Evolutionary conservation across 2,797 vertebrate species (phyloP), one percentile per base, ranked within the genome.

Genomic region (Oreonectes daqikongensis): DNA sequence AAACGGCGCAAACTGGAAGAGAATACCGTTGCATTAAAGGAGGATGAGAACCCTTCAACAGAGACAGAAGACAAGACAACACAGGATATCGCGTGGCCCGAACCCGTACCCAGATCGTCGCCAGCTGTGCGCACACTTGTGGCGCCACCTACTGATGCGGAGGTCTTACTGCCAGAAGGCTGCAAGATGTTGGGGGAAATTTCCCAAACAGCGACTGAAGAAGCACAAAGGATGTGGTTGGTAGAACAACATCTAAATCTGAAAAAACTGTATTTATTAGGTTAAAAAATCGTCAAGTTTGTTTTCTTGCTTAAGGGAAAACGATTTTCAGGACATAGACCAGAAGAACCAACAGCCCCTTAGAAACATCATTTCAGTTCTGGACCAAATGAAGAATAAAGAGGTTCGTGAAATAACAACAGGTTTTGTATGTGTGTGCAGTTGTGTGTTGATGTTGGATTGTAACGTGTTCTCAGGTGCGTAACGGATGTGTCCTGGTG

Each of bases 401-500:
- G 86, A 93, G 92, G 77, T 72, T 46, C 63, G 66, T n/a, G 55
- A 61, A 6, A 3, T 0, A 5, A 24, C 8, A 24, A 5, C 50
- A 18, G 17, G n/a, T n/a, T 59, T 5, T 52, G 3, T 63, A 7
- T 68, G 38, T 35, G 40, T 22, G 15, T 20, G 38, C 17, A 24
- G 48, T 73, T 14, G 14, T 59, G 30, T 55, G 53, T 7, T 61
- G 44, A 66, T 18, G 9, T 32, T 28, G n/a, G n/a, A n/a, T n/a
- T 40, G 26, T 64, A 1, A 40, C 32, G 20, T 7, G 63, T 77
- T 80, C 44, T 61, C 84, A 94, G 93, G 84, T 94, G 71, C 61
- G 87, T 82, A 93, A 82, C 22, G 90, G 90, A 68, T 84, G 93
- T 83, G 85, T 86, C 0, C 63, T 90, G 81, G 91, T 94, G 61